Evolutionary conservation across 2,113 vertebrate genomes (phyloP).

Genomic region (Pao palembangensis): DNA sequence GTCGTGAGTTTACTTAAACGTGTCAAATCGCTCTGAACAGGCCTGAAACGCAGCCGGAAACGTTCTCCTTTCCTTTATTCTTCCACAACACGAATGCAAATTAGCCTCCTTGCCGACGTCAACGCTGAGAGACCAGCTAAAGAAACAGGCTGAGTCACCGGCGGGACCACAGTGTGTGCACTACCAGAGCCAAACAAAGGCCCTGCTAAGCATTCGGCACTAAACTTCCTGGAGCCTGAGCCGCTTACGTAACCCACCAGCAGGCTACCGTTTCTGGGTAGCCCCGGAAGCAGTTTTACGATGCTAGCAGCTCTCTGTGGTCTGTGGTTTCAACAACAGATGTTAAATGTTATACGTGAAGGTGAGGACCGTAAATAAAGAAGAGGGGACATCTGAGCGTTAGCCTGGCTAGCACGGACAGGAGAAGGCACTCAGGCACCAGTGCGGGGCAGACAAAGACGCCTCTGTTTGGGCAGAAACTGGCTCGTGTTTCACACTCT

Average conservation of each 20-base stretch:
- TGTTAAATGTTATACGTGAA: too few species aligned
- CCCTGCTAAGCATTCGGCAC: constrained; percentile 9
- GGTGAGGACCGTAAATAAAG: too few species aligned
- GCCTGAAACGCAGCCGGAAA: constrained; percentile 18
- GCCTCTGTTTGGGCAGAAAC: constrained; percentile 37
- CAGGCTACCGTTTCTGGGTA: too few species aligned
- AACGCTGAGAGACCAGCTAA: constrained; percentile 12
- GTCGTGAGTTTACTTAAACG: neutral
- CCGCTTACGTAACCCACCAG: too few species aligned
- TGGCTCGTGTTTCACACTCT: constrained; percentile 7
- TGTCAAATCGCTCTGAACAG: constrained; percentile 7
- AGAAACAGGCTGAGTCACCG: constrained; percentile 42
- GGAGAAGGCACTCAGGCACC: neutral
- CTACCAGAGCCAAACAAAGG: constrained; percentile 11
- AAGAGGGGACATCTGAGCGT: too few species aligned
- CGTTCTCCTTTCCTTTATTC: constrained; percentile 1
- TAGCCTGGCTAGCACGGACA: neutral
- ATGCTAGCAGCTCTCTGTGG: too few species aligned
- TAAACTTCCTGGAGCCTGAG: too few species aligned
- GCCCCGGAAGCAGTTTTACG: too few species aligned
- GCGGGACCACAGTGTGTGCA: constrained; percentile 12
- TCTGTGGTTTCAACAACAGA: too few species aligned
- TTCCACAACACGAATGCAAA: constrained; percentile 47
- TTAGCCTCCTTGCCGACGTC: constrained; percentile 24
- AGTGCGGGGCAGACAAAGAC: constrained; percentile 38